phyloP scores from a whole-genome alignment of 1,140 invertebrate genomes.

The Macrotrachela quadricornifera region DNA sequence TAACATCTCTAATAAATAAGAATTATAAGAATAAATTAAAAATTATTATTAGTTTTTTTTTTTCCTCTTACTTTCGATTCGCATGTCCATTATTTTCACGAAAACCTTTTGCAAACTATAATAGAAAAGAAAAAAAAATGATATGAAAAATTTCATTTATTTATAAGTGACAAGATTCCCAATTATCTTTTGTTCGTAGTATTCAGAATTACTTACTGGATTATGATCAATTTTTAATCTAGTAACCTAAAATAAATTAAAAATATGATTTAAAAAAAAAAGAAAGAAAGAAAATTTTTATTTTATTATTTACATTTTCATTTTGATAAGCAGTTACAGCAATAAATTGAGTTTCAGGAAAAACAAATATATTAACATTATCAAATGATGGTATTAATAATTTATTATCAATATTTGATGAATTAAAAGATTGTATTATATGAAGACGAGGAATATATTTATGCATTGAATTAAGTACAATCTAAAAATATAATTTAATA shows the following conservation, averaged over 20 bases:
- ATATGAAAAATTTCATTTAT: too few relatives aligned
- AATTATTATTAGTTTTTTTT: too few relatives aligned
- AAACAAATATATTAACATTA: conserved; percentile 87
- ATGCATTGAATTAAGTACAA: conserved; percentile 98
- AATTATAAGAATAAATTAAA: too few relatives aligned
- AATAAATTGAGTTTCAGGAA: conserved; percentile 95
- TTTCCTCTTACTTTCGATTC: too few relatives aligned
- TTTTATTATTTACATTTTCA: conserved; percentile 15
- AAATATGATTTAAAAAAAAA: conserved; percentile 9
- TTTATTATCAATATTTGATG: conserved; percentile 67
- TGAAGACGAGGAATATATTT: conserved; percentile 99
- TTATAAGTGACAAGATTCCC: too few relatives aligned
- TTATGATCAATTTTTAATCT: conserved; percentile 10
- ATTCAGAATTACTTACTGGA: neutral
- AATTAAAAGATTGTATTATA: conserved; percentile 81
- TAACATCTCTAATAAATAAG: too few relatives aligned
- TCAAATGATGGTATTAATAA: conserved; percentile 63
- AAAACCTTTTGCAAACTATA: conserved; percentile 10
- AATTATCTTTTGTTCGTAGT: too few relatives aligned
- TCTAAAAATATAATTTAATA: conserved; percentile 23
- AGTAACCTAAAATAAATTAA: conserved; percentile 13
- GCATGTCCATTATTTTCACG: conserved; percentile 41
- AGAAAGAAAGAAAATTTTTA: neutral
- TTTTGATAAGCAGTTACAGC: conserved; percentile 40
- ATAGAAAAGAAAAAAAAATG: too few relatives aligned